Percentiles rank a stretch among this genome's conserved stretches.
Conservation (phyloP, 2,113 vertebrate genomes). For the Acrocephalus arundinaceus region DNA sequence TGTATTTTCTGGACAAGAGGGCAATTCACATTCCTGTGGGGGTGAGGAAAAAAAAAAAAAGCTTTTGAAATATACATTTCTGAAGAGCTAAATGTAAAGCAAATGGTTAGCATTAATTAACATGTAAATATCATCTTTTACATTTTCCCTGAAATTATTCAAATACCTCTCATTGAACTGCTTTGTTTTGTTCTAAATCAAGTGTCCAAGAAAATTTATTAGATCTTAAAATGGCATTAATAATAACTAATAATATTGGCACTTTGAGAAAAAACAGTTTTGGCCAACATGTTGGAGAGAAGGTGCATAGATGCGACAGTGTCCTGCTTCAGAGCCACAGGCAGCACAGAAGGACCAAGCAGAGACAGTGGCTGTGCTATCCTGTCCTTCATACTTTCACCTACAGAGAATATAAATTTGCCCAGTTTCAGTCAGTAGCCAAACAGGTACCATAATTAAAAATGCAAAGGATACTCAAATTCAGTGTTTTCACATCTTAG, state of each 20-base stretch:
- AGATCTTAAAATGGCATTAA: not conserved
- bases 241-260: not conserved
- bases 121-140: not conserved
- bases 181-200: not conserved
- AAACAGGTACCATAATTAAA: not conserved
- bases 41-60: not conserved
- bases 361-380: not conserved
- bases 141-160: not conserved
- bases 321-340: not conserved
- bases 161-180: not conserved
- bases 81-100: not conserved
- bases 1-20: slow-evolving; percentile 76
- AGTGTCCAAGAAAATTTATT: not conserved
- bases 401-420: not conserved
- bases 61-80: not conserved
- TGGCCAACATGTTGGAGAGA: not conserved
- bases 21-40: slow-evolving; percentile 84
- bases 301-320: not conserved
- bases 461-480: not conserved
- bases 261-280: not conserved
- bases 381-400: not conserved
- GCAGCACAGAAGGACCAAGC: not conserved
- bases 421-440: not conserved
- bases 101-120: not conserved
- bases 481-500: not conserved